A percentile compares a stretch with the other conserved stretches of the same genome.
Conservation (phyloP, 2,113 vertebrate genomes). For the Amphiprion ocellaris region DNA sequence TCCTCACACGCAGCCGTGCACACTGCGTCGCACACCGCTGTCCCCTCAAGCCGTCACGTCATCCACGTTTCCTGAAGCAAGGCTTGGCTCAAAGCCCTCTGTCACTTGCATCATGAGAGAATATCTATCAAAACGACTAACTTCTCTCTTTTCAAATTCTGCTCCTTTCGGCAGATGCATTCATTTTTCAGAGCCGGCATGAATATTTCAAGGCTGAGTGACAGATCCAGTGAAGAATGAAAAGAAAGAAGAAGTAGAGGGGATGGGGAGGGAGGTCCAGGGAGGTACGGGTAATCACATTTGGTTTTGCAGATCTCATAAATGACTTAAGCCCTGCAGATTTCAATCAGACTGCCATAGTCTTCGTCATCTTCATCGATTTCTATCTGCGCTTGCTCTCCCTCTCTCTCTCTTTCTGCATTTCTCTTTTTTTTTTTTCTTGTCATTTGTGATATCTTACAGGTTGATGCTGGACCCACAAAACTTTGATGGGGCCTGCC, state of each 20-base stretch:
- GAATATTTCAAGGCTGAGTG: conserved; percentile 82
- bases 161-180: conserved; percentile 78
- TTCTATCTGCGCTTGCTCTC: conserved; percentile 25
- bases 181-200: conserved; percentile 81
- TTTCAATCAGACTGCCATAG: conserved; percentile 67
- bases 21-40: background rate
- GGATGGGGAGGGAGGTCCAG: conserved; percentile 43
- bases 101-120: conserved; percentile 74
- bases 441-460: conserved; percentile 15
- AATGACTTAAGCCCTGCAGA: conserved; percentile 73
- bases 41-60: conserved; percentile 16
- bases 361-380: conserved; percentile 61
- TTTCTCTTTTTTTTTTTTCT: conserved; percentile 13
- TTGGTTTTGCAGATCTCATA: conserved; percentile 75
- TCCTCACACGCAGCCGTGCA: background rate
- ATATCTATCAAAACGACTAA: conserved; percentile 73
- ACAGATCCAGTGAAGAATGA: conserved; percentile 81
- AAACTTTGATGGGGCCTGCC: conserved; percentile 12
- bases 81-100: conserved; percentile 66
- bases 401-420: conserved; percentile 5
- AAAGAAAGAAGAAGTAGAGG: conserved; percentile 53
- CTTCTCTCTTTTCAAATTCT: conserved; percentile 76
- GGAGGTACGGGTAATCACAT: conserved; percentile 76
- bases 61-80: conserved; percentile 53
- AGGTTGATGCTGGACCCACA: conserved; percentile 20